Evolutionary conservation across 2,797 vertebrate genomes (phyloP).

Genomic region (Xerus rutilus): DNA sequence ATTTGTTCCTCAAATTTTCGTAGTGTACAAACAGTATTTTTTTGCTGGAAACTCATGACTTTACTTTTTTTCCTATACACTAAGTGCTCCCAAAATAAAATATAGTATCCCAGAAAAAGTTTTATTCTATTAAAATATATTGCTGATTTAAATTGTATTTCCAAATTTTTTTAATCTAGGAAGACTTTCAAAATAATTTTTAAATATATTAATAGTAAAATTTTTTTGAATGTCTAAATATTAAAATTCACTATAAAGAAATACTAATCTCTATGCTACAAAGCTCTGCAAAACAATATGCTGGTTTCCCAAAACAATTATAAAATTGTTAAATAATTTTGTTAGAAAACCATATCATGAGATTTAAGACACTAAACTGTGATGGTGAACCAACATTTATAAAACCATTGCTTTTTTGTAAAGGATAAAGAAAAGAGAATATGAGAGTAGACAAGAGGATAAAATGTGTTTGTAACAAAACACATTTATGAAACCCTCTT

Average conservation of each 20-base stretch:
- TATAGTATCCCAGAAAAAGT: neutral
- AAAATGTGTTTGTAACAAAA: neutral
- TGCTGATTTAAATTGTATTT: neutral
- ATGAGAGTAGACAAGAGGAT: neutral
- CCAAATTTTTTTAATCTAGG: neutral
- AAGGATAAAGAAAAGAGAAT: neutral
- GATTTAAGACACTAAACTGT: neutral
- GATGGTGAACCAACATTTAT: neutral
- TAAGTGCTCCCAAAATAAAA: neutral
- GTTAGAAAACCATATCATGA: neutral
- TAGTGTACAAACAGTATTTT: neutral
- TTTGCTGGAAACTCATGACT: neutral
- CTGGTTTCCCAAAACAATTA: neutral
- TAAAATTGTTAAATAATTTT: neutral
- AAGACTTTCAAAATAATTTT: neutral
- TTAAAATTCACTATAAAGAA: neutral
- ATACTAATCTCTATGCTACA: neutral
- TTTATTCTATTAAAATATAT: neutral
- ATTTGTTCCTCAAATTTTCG: conserved; percentile 1
- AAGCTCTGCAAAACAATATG: neutral
- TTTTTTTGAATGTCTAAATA: neutral
- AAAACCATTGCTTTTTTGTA: neutral
- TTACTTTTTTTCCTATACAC: neutral
- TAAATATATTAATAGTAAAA: neutral
- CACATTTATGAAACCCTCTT: neutral